These are phyloP conservation scores for Procavia capensis DNA, from an alignment of 2,113 vertebrate species.

Conservation along the genomic window DNA sequence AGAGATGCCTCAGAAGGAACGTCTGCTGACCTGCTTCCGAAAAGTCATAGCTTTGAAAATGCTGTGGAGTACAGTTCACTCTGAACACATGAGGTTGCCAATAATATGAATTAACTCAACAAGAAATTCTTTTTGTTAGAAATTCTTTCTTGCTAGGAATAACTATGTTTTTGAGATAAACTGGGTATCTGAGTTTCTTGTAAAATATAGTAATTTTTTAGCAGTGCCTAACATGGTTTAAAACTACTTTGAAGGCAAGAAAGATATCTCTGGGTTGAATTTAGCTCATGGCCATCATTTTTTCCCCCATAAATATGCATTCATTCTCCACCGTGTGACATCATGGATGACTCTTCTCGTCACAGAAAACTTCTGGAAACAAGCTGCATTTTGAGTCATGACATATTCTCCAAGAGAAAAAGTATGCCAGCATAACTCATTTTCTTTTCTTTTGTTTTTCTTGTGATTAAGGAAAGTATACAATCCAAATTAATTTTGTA, in stretches of 20 bases:
- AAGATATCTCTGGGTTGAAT: neutral
- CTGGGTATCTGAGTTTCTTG: neutral
- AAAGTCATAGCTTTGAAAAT: neutral
- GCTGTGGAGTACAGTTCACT: neutral
- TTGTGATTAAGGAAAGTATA: too few species aligned
- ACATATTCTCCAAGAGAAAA: neutral
- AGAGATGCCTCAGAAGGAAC: too few species aligned
- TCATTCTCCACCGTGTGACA: neutral
- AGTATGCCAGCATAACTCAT: conserved; percentile 29
- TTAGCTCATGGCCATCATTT: neutral
- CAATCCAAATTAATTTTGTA: too few species aligned
- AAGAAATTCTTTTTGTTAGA: neutral
- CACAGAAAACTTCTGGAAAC: neutral
- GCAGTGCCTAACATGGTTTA: neutral
- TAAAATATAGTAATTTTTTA: neutral
- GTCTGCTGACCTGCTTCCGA: neutral
- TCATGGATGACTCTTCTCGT: neutral
- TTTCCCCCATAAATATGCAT: neutral
- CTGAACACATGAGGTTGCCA: neutral
- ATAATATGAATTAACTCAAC: neutral
- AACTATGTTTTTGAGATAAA: neutral
- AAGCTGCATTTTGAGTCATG: neutral
- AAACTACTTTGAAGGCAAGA: neutral
- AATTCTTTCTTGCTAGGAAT: neutral
- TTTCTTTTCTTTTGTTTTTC: too few species aligned